These are phyloP conservation scores for Vanessa tameamea DNA, from an alignment of 1,140 invertebrate genomes.

Conservation along the genomic window DNA sequence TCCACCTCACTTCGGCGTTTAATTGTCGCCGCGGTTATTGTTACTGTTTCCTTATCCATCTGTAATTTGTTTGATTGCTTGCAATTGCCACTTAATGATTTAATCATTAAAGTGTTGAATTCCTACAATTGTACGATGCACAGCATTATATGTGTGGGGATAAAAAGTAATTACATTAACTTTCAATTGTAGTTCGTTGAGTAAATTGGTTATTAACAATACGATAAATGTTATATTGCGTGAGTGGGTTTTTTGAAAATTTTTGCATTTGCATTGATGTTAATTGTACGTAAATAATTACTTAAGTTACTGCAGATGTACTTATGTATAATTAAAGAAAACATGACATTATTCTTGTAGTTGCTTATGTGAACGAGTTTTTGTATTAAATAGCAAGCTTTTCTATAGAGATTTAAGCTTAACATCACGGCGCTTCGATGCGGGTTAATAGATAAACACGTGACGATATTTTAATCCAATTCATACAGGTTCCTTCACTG, in stretches of 20 bases:
- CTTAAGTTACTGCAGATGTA: background rate
- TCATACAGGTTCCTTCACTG: too few species aligned
- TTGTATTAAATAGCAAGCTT: too few species aligned
- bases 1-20: conserved; percentile 69
- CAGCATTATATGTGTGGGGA: conserved; percentile 46
- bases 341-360: too few species aligned
- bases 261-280: conserved; percentile 43
- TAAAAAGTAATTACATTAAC: conserved; percentile 54
- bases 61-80: conserved; percentile 72
- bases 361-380: too few species aligned
- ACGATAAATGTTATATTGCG: conserved; percentile 59
- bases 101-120: conserved; percentile 68
- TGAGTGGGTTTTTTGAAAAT: conserved; percentile 44
- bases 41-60: conserved; percentile 71
- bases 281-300: conserved; percentile 40
- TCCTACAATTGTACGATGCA: conserved; percentile 43
- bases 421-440: too few species aligned
- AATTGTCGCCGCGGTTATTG: conserved; percentile 66
- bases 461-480: too few species aligned
- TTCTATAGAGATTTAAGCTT: too few species aligned
- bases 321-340: too few species aligned
- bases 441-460: too few species aligned
- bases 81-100: conserved; percentile 70
- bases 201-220: conserved; percentile 53
- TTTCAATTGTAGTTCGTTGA: conserved; percentile 59